phyloP scores from a whole-genome alignment of 1,140 invertebrate genomes.

The Schlechtendalia chinensis region DNA sequence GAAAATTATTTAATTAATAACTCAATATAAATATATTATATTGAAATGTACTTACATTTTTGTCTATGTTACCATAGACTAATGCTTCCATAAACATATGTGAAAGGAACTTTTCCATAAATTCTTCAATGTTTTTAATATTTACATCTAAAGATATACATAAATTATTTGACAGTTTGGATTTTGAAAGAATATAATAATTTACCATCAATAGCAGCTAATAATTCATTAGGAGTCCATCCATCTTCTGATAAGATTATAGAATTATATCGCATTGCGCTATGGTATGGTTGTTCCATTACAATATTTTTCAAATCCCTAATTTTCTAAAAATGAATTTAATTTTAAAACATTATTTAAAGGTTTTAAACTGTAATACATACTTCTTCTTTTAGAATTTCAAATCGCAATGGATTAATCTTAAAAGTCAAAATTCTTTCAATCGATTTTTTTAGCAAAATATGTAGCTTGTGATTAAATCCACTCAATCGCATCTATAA shows the following conservation, averaged over 20 bases:
- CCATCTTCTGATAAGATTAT: slow-evolving; percentile 78
- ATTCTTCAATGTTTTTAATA: slow-evolving; percentile 69
- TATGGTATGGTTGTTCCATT: slow-evolving; percentile 89
- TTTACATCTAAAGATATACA: slow-evolving; percentile 65
- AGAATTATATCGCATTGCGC: slow-evolving; percentile 86
- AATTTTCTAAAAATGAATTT: slow-evolving; percentile 63
- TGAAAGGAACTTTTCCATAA: slow-evolving; percentile 72
- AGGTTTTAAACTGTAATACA: slow-evolving; percentile 50
- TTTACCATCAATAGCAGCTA: slow-evolving; percentile 73
- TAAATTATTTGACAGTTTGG: neutral
- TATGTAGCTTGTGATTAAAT: slow-evolving; percentile 87
- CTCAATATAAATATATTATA: no score
- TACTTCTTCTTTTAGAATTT: slow-evolving; percentile 84
- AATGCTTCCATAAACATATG: slow-evolving; percentile 81
- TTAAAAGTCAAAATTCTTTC: slow-evolving; percentile 80
- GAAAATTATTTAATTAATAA: neutral
- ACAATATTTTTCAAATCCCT: slow-evolving; percentile 78
- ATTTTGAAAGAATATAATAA: neutral
- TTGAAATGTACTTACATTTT: slow-evolving; percentile 31
- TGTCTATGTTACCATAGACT: slow-evolving; percentile 75
- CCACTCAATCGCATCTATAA: slow-evolving; percentile 78
- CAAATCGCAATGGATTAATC: slow-evolving; percentile 80
- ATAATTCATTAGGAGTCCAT: slow-evolving; percentile 85
- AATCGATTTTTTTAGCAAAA: slow-evolving; percentile 83
- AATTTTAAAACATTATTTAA: neutral